phyloP scores from a whole-genome alignment of 2,888 invertebrate species.

The Lepidocyrtoides sp. region DNA sequence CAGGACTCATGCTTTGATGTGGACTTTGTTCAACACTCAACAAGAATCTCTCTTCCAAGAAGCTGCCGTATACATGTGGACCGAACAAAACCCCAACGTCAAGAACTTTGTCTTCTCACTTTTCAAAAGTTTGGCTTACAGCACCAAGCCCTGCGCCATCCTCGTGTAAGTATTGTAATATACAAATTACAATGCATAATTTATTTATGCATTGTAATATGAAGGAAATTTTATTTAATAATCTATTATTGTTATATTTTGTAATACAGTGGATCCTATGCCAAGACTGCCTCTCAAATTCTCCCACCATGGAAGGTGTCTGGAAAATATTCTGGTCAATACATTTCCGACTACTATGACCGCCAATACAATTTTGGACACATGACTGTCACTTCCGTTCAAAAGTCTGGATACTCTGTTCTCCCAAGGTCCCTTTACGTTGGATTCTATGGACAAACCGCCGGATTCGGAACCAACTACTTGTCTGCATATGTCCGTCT shows the following conservation, averaged over 20 bases:
- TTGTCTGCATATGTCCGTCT: constrained; percentile 83
- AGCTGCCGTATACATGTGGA: constrained; percentile 84
- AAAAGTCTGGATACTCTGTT: constrained; percentile 83
- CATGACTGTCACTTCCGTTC: constrained; percentile 83
- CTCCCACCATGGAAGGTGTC: constrained; percentile 81
- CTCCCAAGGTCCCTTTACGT: constrained; percentile 83
- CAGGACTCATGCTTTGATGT: constrained; percentile 79
- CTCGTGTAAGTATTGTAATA: constrained; percentile 48
- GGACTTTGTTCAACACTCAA: constrained; percentile 75
- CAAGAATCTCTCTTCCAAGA: constrained; percentile 80
- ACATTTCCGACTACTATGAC: constrained; percentile 85
- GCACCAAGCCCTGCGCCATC: constrained; percentile 80
- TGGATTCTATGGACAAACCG: constrained; percentile 83
- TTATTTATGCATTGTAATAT: too few species aligned
- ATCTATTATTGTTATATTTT: background rate
- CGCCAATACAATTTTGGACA: constrained; percentile 84
- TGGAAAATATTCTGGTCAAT: constrained; percentile 83
- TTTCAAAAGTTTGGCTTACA: constrained; percentile 76
- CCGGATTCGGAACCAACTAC: constrained; percentile 83
- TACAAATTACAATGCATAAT: too few species aligned
- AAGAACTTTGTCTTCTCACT: constrained; percentile 84
- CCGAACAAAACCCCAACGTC: constrained; percentile 83
- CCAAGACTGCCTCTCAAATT: constrained; percentile 81
- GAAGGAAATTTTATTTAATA: too few species aligned
- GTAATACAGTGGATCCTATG: constrained; percentile 80